Evolutionary conservation across 2,888 invertebrate genomes (phyloP), one percentile per base, ranked within the genome.

Genomic region (Cenopis cana): DNA sequence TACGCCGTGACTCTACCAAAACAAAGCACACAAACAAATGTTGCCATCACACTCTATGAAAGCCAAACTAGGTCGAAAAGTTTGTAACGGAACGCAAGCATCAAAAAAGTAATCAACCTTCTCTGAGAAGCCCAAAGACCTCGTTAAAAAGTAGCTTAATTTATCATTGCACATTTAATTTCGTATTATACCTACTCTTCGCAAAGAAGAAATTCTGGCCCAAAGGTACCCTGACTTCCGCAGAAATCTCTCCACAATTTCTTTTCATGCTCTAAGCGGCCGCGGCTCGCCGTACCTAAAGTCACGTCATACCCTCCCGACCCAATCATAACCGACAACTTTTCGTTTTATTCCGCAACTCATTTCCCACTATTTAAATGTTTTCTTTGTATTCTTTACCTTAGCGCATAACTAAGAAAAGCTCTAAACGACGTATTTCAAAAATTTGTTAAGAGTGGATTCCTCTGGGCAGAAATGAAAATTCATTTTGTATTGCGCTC

Each of bases 371-470:
- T 71, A 60, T 46, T 66, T 17, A 29, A 29, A 49, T 55, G 46
- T 55, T 66, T 70, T 60, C 36, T 60, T 67, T 56, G 46, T 49
- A 18, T 49, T 54, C 54, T 60, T 36, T 60, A 56, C 56, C 66
- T 67, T 66, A 66, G 61, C 66, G 66, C 65, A 67, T 66, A 71
- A 67, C 67, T 61, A 71, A 71, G 70, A 54, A 56, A 61, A 56
- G 50, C 71, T 71, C 66, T 55, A 46, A 24, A 54, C 60, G 55
- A 2, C 60, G 55, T 67, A 67, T 61, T 60, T 66, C 38, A 55
- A 49, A 66, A 66, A 50, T 50, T 57, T n/a, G 50, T 64, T 14
- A 69, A 46, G 36, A 33, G 49, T 61, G 38, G 57, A 56, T 50
- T 69, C 56, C 50, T 29, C 50, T 56, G 49, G 57, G 50, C 17